phyloP scores from a whole-genome alignment of 2,888 invertebrate species.

The Odiellus spinosus region DNA sequence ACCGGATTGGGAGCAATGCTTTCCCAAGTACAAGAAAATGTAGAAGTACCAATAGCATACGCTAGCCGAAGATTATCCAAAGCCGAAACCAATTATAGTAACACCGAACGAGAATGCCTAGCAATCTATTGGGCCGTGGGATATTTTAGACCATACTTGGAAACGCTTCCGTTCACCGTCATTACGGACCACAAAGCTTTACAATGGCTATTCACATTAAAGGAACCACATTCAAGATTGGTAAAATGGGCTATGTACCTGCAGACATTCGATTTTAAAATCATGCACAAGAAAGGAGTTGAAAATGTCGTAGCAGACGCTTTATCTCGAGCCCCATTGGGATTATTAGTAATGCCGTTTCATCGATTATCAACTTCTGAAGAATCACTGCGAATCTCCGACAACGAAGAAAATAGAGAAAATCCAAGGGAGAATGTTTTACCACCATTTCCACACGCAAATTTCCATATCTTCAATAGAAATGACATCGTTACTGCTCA shows the following conservation, averaged over 20 bases:
- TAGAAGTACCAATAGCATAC: slow-evolving; percentile 19
- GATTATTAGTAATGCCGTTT: neutral
- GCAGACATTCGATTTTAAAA: slow-evolving; percentile 27
- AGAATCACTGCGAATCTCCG: too few species aligned
- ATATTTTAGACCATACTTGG: slow-evolving; percentile 31
- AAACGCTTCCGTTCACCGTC: slow-evolving; percentile 26
- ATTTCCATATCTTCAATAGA: too few species aligned
- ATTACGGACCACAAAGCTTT: slow-evolving; percentile 34
- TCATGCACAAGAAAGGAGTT: slow-evolving; percentile 29
- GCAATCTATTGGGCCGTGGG: slow-evolving; percentile 27
- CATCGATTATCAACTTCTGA: too few species aligned
- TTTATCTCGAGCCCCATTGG: slow-evolving; percentile 23
- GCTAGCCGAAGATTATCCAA: slow-evolving; percentile 6
- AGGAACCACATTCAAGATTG: slow-evolving; percentile 30
- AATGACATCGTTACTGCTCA: too few species aligned
- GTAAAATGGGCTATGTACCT: slow-evolving; percentile 32
- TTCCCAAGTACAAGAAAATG: slow-evolving; percentile 16
- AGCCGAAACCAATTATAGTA: slow-evolving; percentile 24
- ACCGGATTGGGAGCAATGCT: slow-evolving; percentile 21
- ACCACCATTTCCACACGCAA: too few species aligned
- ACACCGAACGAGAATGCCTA: slow-evolving; percentile 31
- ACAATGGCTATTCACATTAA: slow-evolving; percentile 31
- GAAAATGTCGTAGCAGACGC: slow-evolving; percentile 30
- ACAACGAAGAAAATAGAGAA: too few species aligned
- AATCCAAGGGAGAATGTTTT: too few species aligned